Evolutionary conservation across 2,113 vertebrate genomes (phyloP), one percentile per base, ranked within the genome.

Genomic region (Pagrus major): DNA sequence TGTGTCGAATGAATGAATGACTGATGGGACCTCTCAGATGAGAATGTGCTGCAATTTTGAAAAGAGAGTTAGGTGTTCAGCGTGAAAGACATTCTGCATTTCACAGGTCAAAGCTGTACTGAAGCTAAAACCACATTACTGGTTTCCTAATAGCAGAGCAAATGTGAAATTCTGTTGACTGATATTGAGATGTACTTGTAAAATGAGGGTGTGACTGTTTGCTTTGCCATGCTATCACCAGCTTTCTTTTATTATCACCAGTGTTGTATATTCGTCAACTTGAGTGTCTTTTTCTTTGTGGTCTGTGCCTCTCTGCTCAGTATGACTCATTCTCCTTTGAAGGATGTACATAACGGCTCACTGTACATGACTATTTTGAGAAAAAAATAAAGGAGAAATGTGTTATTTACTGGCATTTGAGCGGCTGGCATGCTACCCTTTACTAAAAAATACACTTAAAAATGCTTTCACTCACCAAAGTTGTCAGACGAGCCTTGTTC

Each of bases 301-400:
- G 71, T 78, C 44, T 89, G 66, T 83, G 82, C 79, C 87, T 87
- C 68, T 80, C 56, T 86, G 68, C 73, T 83, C 55, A 64, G 47
- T 74, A 67, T 76, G 39, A 66, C 54, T 74, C 64, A 64, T 60
- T 86, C 14, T 88, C 31, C 20, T 66, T 81, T 78, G 51, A 83
- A 78, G 31, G 68, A 71, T 89, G 60, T 84, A 78, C 37, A 81
- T 68, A 72, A 69, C 78, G 56, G 65, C 67, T 77, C 33, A 76
- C 60, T 87, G 88, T 87, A 86, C 29, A 80, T 88, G 61, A 74
- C 12, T 78, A 59, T 90, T 89, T 88, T 78, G 39, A 81, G 66
- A 69, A 51, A 69, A 51, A 83, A 93, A 91, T 87, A 89, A 91
- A 87, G 10, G 14, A 71, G 58, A 78, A 69, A 66, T 59, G 42